Conservation (phyloP, 2,113 vertebrate species). For the Notarius lentiginosus region DNA sequence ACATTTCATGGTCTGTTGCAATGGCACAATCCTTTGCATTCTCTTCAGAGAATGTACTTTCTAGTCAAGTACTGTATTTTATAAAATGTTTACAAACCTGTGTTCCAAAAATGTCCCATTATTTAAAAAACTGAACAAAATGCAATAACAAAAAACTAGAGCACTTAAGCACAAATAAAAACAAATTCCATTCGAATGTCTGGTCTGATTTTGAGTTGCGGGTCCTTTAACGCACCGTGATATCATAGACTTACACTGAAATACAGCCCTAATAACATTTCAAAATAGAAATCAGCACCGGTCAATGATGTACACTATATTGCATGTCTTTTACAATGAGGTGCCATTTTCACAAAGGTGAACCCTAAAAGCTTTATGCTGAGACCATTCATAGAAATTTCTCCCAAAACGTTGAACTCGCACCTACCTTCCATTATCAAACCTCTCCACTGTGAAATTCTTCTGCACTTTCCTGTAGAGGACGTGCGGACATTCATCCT, state of each 20-base stretch:
- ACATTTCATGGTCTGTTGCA: too few relatives aligned
- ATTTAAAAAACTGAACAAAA: neutral
- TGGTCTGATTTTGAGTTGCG: too few relatives aligned
- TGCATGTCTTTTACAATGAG: neutral
- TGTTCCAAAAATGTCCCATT: neutral
- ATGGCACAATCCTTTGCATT: too few relatives aligned
- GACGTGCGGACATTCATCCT: conserved; percentile 67
- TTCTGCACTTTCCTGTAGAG: conserved; percentile 66
- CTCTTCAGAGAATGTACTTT: too few relatives aligned
- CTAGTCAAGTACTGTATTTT: neutral
- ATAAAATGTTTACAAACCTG: neutral
- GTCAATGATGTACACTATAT: neutral
- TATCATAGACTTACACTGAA: too few relatives aligned
- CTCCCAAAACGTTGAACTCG: neutral
- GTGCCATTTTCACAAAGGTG: neutral
- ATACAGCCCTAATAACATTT: neutral
- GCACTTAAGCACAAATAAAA: neutral
- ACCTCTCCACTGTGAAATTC: conserved; percentile 70
- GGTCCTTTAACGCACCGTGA: too few relatives aligned
- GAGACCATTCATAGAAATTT: neutral
- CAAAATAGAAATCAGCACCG: neutral
- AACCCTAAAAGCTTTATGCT: neutral
- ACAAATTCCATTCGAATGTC: too few relatives aligned
- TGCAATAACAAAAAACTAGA: neutral
- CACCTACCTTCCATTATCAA: conserved; percentile 66